These are phyloP conservation scores for Stegodyphus dumicola DNA, from an alignment of 1,140 invertebrate genomes.

Conservation along the genomic window DNA sequence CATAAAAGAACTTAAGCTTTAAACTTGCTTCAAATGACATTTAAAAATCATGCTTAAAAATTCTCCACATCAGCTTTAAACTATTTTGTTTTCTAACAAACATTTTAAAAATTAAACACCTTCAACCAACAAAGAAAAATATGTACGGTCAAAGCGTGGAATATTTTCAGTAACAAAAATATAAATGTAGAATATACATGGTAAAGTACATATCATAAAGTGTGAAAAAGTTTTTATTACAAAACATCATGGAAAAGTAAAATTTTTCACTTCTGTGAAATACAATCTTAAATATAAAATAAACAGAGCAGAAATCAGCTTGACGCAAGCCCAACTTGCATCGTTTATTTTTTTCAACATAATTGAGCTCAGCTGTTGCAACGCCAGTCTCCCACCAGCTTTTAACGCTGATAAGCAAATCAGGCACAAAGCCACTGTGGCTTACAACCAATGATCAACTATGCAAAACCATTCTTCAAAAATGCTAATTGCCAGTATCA, in stretches of 20 bases:
- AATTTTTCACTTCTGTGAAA: slow-evolving; percentile 37
- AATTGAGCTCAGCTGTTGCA: slow-evolving; percentile 58
- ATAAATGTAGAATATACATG: too few species aligned
- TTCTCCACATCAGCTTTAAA: too few species aligned
- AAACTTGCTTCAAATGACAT: too few species aligned
- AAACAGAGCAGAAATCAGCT: slow-evolving; percentile 43
- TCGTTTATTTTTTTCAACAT: slow-evolving; percentile 48
- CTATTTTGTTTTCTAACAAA: too few species aligned
- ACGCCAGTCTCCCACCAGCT: slow-evolving; percentile 18
- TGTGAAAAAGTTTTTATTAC: slow-evolving; percentile 14
- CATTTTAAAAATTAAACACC: too few species aligned
- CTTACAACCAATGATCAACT: slow-evolving; percentile 46
- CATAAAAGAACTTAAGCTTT: too few species aligned
- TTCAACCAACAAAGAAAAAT: too few species aligned
- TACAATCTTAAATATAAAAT: slow-evolving; percentile 50
- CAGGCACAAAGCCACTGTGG: slow-evolving; percentile 44
- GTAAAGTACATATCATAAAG: background rate
- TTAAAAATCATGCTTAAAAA: too few species aligned
- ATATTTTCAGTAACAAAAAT: too few species aligned
- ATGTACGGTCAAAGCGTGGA: too few species aligned
- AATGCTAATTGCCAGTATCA: slow-evolving; percentile 25
- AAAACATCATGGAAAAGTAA: slow-evolving; percentile 47
- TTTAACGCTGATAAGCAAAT: slow-evolving; percentile 21
- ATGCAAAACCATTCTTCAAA: slow-evolving; percentile 21
- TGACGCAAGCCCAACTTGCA: slow-evolving; percentile 48